phyloP scores from a whole-genome alignment of 2,888 invertebrate species.

The Clostera curtula region DNA sequence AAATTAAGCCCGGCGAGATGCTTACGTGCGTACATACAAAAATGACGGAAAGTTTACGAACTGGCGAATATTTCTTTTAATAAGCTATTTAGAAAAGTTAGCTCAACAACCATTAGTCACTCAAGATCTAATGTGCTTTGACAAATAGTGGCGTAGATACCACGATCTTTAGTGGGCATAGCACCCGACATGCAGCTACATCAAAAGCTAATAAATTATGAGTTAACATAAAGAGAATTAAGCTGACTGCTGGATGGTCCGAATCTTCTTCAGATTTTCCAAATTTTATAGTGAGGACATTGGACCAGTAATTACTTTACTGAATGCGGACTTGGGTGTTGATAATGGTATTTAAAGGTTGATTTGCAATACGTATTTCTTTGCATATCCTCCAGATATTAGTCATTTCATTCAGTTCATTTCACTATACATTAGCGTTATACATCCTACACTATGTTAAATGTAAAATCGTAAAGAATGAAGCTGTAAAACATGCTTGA shows the following conservation, averaged over 20 bases:
- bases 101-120: constrained; percentile 1
- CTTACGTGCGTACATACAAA: not conserved
- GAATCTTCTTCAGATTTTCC: constrained; percentile 1
- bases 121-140: constrained; percentile 1
- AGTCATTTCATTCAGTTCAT: too few species aligned
- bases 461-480: too few species aligned
- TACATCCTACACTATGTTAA: too few species aligned
- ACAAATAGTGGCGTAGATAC: constrained; percentile 1
- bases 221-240: constrained; percentile 2
- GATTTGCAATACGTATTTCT: too few species aligned
- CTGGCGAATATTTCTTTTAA: not conserved
- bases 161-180: constrained; percentile 1
- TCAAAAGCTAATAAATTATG: constrained; percentile 1
- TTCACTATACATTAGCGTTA: too few species aligned
- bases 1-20: constrained; percentile 2
- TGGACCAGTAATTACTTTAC: too few species aligned
- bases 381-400: too few species aligned
- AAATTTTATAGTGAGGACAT: constrained; percentile 4
- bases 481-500: too few species aligned
- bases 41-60: constrained; percentile 1
- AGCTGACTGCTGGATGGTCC: constrained; percentile 4
- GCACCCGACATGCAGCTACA: constrained; percentile 2
- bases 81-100: constrained; percentile 1
- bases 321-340: too few species aligned
- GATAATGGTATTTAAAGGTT: too few species aligned